Base-by-base conservation (phyloP, 2,888 invertebrate genomes). In the Apoda limacodes region DNA sequence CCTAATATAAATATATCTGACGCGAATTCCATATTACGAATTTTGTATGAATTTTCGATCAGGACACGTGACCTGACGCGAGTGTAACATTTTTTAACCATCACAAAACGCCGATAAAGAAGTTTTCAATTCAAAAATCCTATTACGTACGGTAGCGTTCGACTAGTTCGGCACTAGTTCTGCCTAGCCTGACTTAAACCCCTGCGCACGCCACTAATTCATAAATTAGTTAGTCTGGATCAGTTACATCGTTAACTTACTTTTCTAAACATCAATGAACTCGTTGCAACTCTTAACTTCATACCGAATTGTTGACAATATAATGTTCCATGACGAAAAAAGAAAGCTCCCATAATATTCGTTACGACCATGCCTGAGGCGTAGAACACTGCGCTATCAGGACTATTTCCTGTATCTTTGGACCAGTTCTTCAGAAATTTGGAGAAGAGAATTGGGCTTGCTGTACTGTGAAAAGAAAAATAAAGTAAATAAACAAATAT, bases 251-350 rank as follows among this genome's bases (percentile, higher is more conserved):
- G 9, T 22, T 21, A 17, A 46, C 49, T 45, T 60, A 90, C 90
- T 84, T 93, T 93, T 67, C 89, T 84, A 52, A 88, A 92, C 55
- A 93, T 82, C 2, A 92, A 61, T 0, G 89, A 85, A 48, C 89
- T 87, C 32, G 86, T 85, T 0, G 90, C 89, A 1, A 90, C 78
- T 41, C 92, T 75, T 20, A 90, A 68, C 52, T 87, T 82, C 89
- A 90, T 88, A 17, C 92, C 92, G 7, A 85, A 78, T 50, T 88
- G 85, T 48, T 83, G 82, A 14, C 82, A 74, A 24, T 81, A 84
- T 49, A 89, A 83, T 57, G 87, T 86, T 40, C 87, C 89, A 1
- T 90, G 90, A 60, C 93, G 92, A 48, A 86, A 85, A 31, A 85
- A 72, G 30, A 86, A 62, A 0, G 84, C 81, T 3, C 85, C 84